Percentiles rank a stretch among this genome's conserved stretches.
Conservation (phyloP, 2,888 invertebrate species). For the Eilema caniola region DNA sequence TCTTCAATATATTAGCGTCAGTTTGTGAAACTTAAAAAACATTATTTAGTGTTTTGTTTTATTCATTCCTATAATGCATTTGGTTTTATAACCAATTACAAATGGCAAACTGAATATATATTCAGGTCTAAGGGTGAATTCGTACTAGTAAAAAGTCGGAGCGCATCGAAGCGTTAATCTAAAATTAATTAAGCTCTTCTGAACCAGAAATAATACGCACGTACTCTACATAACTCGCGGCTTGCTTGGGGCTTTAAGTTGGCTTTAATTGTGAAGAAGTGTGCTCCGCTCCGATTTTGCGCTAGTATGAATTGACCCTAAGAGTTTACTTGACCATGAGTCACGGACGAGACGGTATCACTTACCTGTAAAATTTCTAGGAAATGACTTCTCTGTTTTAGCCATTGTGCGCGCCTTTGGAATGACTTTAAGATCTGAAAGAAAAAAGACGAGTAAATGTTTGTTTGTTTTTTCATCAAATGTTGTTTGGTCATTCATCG, state of each 20-base stretch:
- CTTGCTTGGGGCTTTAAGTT: too few relatives aligned
- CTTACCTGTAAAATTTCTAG: slow-evolving; percentile 84
- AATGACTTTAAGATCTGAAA: slow-evolving; percentile 75
- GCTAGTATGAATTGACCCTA: neutral
- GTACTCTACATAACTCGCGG: too few relatives aligned
- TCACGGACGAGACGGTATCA: neutral
- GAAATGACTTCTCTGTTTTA: slow-evolving; percentile 84
- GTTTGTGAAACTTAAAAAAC: neutral
- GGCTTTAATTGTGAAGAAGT: too few relatives aligned
- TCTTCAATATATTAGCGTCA: too few relatives aligned
- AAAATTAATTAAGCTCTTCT: too few relatives aligned
- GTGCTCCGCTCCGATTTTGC: too few relatives aligned
- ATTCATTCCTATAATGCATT: neutral
- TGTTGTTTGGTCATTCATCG: neutral
- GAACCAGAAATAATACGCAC: too few relatives aligned
- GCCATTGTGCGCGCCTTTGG: slow-evolving; percentile 74
- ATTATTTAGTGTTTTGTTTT: neutral
- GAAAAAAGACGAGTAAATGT: slow-evolving; percentile 28
- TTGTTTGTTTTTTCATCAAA: neutral
- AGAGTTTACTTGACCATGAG: neutral
- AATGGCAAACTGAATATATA: neutral
- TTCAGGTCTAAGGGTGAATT: neutral
- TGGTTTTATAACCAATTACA: neutral
- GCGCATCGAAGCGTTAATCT: too few relatives aligned
- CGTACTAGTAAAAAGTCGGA: too few relatives aligned